Conservation (phyloP, 2,113 vertebrate genomes). For the Ardeotis arabs region DNA sequence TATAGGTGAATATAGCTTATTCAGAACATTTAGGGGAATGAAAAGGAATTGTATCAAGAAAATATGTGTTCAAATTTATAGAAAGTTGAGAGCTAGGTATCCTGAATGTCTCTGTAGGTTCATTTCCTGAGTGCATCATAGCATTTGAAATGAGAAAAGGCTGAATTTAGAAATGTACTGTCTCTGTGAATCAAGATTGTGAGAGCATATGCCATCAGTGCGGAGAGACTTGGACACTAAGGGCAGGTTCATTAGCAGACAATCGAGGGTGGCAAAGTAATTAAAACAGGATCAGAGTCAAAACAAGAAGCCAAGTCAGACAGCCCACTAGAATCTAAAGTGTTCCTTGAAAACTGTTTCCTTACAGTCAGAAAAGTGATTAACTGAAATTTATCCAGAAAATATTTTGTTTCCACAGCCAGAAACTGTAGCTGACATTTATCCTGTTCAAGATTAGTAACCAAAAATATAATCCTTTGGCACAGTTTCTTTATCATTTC, state of each 20-base stretch:
- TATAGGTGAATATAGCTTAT: not conserved
- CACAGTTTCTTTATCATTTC: not conserved
- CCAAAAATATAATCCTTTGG: not conserved
- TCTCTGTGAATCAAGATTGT: fast-evolving
- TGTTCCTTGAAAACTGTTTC: not conserved
- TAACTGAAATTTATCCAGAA: not conserved
- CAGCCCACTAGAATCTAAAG: not conserved
- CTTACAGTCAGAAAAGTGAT: not conserved
- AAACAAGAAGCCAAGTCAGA: not conserved
- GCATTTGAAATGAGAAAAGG: not conserved
- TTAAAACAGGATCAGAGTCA: not conserved
- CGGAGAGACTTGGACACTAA: not conserved
- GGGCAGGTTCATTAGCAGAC: not conserved
- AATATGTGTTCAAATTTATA: not conserved
- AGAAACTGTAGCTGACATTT: not conserved
- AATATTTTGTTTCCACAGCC: not conserved
- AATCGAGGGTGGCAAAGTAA: not conserved
- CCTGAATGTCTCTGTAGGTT: not conserved
- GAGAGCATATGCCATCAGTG: not conserved
- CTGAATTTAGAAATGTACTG: not conserved
- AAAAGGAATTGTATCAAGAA: not conserved
- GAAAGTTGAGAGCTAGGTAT: not conserved
- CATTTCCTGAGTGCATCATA: not conserved
- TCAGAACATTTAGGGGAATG: not conserved
- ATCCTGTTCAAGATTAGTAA: not conserved